These are phyloP conservation scores for Poeciliopsis presidionis DNA, from an alignment of 2,797 vertebrate species.

Conservation along the genomic window DNA sequence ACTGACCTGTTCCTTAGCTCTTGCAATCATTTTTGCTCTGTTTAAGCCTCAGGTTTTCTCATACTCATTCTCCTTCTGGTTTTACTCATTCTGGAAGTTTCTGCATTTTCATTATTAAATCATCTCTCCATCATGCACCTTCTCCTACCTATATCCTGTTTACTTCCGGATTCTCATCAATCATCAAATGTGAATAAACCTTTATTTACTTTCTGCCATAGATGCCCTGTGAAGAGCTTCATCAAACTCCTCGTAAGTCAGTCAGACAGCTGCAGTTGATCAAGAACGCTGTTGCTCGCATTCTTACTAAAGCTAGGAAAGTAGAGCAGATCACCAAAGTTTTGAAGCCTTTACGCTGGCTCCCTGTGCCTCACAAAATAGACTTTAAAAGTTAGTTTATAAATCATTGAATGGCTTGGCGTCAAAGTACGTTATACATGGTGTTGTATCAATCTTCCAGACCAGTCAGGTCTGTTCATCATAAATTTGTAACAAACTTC, in stretches of 20 bases:
- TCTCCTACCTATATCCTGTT: background rate
- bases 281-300: too few relatives aligned
- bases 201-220: background rate
- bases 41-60: background rate
- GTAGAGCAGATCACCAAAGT: background rate
- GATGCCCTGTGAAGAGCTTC: background rate
- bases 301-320: too few relatives aligned
- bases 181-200: background rate
- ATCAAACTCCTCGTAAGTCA: background rate
- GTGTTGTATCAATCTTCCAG: too few relatives aligned
- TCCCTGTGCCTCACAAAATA: background rate
- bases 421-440: too few relatives aligned
- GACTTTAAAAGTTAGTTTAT: too few relatives aligned
- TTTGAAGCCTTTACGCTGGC: background rate
- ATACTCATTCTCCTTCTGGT: background rate
- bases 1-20: background rate
- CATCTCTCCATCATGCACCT: background rate
- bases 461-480: too few relatives aligned
- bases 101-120: background rate
- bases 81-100: background rate
- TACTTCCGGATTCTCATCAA: background rate
- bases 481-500: background rate
- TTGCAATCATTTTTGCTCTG: background rate
- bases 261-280: background rate
- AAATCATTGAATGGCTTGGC: too few relatives aligned